Percentiles rank a stretch among this genome's conserved stretches.
Evolutionary conservation across 2,797 vertebrate species (phyloP).

Genomic region (Picus viridis): DNA sequence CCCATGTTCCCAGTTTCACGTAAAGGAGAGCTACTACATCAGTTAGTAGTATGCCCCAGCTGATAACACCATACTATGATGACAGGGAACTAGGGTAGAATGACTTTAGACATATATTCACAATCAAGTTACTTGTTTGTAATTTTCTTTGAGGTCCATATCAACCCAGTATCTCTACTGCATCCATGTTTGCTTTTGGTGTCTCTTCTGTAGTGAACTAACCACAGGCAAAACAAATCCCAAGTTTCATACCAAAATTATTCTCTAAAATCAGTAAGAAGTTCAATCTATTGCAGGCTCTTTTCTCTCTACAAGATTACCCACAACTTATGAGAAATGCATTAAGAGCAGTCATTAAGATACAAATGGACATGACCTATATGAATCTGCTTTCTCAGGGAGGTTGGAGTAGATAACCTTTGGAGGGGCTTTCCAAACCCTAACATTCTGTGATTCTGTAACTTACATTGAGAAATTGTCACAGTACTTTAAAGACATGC

Average conservation of each 20-base stretch:
- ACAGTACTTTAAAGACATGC: not conserved
- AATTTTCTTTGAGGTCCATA: not conserved
- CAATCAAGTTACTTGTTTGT: not conserved
- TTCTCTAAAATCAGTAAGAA: not conserved
- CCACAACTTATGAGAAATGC: not conserved
- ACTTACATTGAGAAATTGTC: not conserved
- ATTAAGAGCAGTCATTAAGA: not conserved
- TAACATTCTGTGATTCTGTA: no score
- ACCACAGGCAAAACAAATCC: not conserved
- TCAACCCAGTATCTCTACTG: not conserved
- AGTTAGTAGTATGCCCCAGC: not conserved
- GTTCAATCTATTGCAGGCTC: fast-evolving
- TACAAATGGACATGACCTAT: not conserved
- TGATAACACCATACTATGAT: not conserved
- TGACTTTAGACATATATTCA: not conserved
- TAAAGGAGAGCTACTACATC: not conserved
- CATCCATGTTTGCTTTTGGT: not conserved
- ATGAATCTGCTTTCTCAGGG: no score
- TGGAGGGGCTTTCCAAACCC: no score
- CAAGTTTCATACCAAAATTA: not conserved
- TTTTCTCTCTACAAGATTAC: not conserved
- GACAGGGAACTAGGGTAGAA: not conserved
- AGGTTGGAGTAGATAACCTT: no score
- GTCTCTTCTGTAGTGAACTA: not conserved
- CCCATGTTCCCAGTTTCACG: not conserved